Conservation (phyloP, 2,797 vertebrate genomes). For the Acanthurus lineatus region DNA sequence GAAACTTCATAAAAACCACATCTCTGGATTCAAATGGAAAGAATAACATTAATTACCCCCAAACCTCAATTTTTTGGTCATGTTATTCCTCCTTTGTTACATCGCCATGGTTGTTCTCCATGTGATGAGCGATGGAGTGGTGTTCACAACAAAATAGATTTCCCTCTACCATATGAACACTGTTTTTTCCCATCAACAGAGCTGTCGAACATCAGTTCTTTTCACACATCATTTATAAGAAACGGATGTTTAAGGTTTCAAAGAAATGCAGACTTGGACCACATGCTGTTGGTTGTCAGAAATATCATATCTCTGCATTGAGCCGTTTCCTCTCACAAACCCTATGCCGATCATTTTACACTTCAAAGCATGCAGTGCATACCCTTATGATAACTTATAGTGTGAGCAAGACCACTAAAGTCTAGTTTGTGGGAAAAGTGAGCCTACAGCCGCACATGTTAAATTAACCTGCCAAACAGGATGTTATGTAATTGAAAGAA, state of each 20-base stretch:
- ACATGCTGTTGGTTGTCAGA: slow-evolving; percentile 45
- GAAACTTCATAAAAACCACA: slow-evolving; percentile 44
- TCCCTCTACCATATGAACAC: slow-evolving; percentile 57
- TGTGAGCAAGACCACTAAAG: not conserved
- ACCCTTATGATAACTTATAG: slow-evolving; percentile 31
- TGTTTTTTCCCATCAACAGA: slow-evolving; percentile 57
- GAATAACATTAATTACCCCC: slow-evolving; percentile 22
- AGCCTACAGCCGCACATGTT: slow-evolving; percentile 47
- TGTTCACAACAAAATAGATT: slow-evolving; percentile 38
- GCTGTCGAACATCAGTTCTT: slow-evolving; percentile 45
- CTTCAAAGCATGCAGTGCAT: slow-evolving; percentile 60
- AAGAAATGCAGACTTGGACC: slow-evolving; percentile 14
- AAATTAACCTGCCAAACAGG: slow-evolving; percentile 20
- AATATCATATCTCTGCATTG: slow-evolving; percentile 12
- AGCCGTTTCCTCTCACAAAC: slow-evolving; percentile 39
- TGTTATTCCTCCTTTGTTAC: slow-evolving; percentile 60
- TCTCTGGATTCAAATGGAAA: slow-evolving; percentile 46
- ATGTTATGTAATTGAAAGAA: slow-evolving; percentile 10
- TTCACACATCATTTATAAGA: slow-evolving; percentile 58
- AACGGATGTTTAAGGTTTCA: slow-evolving; percentile 46
- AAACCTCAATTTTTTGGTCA: slow-evolving; percentile 30
- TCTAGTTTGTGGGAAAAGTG: slow-evolving; percentile 11
- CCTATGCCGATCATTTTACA: slow-evolving; percentile 41
- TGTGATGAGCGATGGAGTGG: slow-evolving; percentile 48
- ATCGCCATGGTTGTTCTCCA: slow-evolving; percentile 38